Conservation (phyloP, 2,797 vertebrate genomes). For the Leucoraja ocellata region DNA sequence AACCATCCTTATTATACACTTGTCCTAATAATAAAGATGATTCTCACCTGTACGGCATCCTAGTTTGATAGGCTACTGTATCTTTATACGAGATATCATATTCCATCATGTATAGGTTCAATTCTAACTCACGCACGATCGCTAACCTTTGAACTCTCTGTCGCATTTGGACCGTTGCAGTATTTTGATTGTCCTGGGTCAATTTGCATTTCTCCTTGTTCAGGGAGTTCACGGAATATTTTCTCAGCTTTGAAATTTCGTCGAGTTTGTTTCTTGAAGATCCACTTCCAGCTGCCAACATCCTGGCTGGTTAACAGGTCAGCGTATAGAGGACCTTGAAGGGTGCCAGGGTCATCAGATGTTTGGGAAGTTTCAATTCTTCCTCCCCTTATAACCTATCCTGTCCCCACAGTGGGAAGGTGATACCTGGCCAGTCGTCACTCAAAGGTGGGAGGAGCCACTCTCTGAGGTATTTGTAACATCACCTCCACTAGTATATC, state of each 20-base stretch:
- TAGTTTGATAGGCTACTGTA: constrained; percentile 67
- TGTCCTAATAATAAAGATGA: not conserved
- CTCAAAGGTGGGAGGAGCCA: constrained; percentile 50
- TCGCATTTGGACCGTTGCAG: constrained; percentile 53
- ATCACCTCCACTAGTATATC: constrained; percentile 39
- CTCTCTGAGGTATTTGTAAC: constrained; percentile 50
- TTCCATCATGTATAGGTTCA: constrained; percentile 81
- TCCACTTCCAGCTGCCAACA: constrained; percentile 75
- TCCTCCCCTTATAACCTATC: constrained; percentile 66
- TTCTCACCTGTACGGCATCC: constrained; percentile 90
- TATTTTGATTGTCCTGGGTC: constrained; percentile 55
- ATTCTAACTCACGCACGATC: constrained; percentile 77
- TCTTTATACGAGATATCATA: constrained; percentile 73
- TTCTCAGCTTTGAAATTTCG: constrained; percentile 61
- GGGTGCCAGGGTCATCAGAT: constrained; percentile 47
- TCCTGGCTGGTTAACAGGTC: constrained; percentile 45
- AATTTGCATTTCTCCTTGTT: constrained; percentile 41
- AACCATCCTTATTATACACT: not conserved
- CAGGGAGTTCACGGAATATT: constrained; percentile 66
- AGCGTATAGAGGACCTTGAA: constrained; percentile 10
- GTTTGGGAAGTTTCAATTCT: constrained; percentile 45
- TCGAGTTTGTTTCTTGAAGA: constrained; percentile 62
- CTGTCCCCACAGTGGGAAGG: constrained; percentile 69
- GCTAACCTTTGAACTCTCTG: constrained; percentile 60
- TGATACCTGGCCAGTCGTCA: constrained; percentile 63